phyloP scores from a whole-genome alignment of 2,888 invertebrate genomes.

The Dorcus hopei region DNA sequence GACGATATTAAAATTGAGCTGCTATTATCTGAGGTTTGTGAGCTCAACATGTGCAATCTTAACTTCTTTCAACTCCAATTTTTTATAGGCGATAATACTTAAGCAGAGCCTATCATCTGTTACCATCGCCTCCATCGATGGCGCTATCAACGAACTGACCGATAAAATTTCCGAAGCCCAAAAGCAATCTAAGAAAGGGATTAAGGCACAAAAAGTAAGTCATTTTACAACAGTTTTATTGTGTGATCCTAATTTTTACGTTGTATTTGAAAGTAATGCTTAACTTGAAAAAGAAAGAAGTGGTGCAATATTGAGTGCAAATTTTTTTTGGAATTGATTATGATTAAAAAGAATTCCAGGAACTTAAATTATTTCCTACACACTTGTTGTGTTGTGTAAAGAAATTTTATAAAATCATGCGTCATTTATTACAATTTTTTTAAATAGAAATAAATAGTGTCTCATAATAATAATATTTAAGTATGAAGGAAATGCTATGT shows the following conservation, averaged over 20 bases:
- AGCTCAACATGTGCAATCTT: neutral
- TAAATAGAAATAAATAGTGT: no score
- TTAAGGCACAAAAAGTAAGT: constrained; percentile 83
- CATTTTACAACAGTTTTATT: neutral
- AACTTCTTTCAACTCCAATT: constrained; percentile 1
- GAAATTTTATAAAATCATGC: no score
- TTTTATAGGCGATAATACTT: constrained; percentile 70
- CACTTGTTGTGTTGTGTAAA: no score
- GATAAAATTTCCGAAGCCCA: constrained; percentile 70
- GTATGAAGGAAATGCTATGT: no score
- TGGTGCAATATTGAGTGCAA: no score
- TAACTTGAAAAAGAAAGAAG: no score
- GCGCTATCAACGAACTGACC: constrained; percentile 74
- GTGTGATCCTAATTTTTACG: neutral
- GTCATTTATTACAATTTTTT: no score
- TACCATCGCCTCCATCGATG: constrained; percentile 72
- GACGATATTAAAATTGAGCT: constrained; percentile 81
- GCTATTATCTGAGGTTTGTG: constrained; percentile 75
- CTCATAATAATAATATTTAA: no score
- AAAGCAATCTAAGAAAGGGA: constrained; percentile 74
- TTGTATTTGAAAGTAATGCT: neutral
- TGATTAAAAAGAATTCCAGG: no score
- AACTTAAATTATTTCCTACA: neutral
- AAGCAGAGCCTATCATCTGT: constrained; percentile 75
- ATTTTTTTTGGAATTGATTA: no score